Evolutionary conservation across 2,797 vertebrate species (phyloP), one percentile per base, ranked within the genome.

Genomic region (Anisognathus igniventris): DNA sequence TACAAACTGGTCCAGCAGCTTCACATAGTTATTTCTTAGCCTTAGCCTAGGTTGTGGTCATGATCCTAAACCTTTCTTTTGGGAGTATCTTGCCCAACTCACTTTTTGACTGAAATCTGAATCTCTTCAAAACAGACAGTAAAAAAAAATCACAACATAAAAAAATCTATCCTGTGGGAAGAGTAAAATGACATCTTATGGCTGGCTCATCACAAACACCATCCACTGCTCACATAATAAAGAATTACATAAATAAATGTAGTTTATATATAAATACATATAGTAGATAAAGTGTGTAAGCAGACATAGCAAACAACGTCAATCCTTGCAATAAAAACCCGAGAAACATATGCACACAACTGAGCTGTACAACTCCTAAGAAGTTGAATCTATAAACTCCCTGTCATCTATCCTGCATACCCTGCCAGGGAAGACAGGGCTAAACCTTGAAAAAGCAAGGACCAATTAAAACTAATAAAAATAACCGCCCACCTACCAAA

Each of bases 311-410:
- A 51, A 33, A 14, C 24, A 51, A n/a, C 1, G 1, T 18, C 21
- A 66, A 21, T 65, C 24, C 6, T 45, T 51, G 60, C 60, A 51
- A n/a, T 58, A 65, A 37, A 45, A 50, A 3, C 5, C 6, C 0
- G 4, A 39, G 37, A 58, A 65, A 25, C 4, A 15, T 21, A 13
- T 6, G 27, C 10, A 23, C 0, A 2, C 17, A 48, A 5, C 1
- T 14, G 42, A 48, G 4, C 45, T 20, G 2, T 7, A 50, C 1
- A 6, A 21, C 14, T 66, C 25, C 6, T 4, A 20, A 24, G 7
- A 48, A 35, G 12, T 0, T 10, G 6, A 58, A 33, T 48, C 20
- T 9, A 8, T 22, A 64, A 53, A 58, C 11, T 80, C 35, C 23
- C 5, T 40, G 21, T n/a, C 12, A 23, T n/a, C 23, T 35, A 27